phyloP scores from a whole-genome alignment of 2,888 invertebrate species.

The Nasonia oneida region DNA sequence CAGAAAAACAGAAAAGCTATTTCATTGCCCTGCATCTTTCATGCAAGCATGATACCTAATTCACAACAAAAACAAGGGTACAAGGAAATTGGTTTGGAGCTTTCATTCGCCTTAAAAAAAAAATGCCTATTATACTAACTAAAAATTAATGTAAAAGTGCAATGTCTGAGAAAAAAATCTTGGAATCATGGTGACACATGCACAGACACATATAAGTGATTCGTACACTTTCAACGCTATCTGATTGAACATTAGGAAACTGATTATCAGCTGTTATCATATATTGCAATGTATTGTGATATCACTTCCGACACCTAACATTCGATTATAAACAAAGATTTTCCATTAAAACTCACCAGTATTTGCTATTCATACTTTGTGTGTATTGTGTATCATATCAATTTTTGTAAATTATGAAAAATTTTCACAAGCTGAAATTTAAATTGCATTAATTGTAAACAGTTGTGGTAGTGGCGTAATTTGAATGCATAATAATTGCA shows the following conservation, averaged over 20 bases:
- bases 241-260: constrained; percentile 54
- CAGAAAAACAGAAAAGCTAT: constrained; percentile 50
- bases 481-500: constrained; percentile 53
- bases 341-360: constrained; percentile 34
- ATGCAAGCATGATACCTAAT: constrained; percentile 55
- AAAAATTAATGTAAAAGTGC: constrained; percentile 43
- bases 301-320: constrained; percentile 52
- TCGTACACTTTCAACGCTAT: constrained; percentile 26
- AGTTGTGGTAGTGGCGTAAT: constrained; percentile 60
- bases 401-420: constrained; percentile 26
- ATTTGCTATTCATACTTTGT: constrained; percentile 23
- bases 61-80: constrained; percentile 46
- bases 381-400: constrained; percentile 32
- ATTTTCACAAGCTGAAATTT: constrained; percentile 36
- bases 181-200: constrained; percentile 27
- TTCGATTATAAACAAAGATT: constrained; percentile 43
- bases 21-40: constrained; percentile 53
- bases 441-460: constrained; percentile 52
- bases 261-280: constrained; percentile 63
- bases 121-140: constrained; percentile 51
- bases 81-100: constrained; percentile 51
- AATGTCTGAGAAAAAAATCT: constrained; percentile 34
- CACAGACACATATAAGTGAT: constrained; percentile 45
- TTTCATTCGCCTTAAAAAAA: constrained; percentile 17
- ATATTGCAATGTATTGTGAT: constrained; percentile 41